Conservation (phyloP, 2,797 vertebrate genomes). For the Phaenicophaeus curvirostris region DNA sequence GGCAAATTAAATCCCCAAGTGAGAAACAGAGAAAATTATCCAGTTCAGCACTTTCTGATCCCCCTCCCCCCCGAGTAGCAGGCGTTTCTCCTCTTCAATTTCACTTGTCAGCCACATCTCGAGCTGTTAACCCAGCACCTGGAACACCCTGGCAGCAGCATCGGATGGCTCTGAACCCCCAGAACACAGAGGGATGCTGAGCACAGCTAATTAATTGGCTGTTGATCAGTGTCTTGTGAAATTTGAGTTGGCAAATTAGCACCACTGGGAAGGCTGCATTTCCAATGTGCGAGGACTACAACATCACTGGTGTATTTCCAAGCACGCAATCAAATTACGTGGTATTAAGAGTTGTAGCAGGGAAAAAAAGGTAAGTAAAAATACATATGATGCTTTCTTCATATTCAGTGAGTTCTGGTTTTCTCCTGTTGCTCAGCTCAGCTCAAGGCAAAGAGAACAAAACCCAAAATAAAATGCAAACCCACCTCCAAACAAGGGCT, state of each 20-base stretch:
- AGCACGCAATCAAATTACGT: neutral
- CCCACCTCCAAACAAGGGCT: slow-evolving; percentile 95
- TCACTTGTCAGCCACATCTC: neutral
- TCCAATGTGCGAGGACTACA: neutral
- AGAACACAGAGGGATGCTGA: neutral
- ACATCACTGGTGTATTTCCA: neutral
- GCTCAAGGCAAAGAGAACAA: neutral
- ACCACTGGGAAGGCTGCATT: neutral
- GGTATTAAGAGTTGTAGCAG: neutral
- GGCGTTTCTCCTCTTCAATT: neutral
- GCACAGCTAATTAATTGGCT: neutral
- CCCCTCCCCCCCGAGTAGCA: neutral
- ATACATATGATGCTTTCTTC: neutral
- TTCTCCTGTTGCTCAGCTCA: neutral
- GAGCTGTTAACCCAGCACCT: neutral
- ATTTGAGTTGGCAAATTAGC: neutral
- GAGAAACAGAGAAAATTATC: neutral
- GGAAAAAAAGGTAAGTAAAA: neutral
- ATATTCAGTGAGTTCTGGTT: neutral
- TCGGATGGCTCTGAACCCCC: neutral
- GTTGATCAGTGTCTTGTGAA: neutral
- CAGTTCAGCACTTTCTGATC: neutral
- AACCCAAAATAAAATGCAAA: neutral
- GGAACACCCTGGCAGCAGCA: neutral
- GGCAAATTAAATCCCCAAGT: neutral